phyloP scores from a whole-genome alignment of 2,797 vertebrate genomes.

The Rallus crepitans region DNA sequence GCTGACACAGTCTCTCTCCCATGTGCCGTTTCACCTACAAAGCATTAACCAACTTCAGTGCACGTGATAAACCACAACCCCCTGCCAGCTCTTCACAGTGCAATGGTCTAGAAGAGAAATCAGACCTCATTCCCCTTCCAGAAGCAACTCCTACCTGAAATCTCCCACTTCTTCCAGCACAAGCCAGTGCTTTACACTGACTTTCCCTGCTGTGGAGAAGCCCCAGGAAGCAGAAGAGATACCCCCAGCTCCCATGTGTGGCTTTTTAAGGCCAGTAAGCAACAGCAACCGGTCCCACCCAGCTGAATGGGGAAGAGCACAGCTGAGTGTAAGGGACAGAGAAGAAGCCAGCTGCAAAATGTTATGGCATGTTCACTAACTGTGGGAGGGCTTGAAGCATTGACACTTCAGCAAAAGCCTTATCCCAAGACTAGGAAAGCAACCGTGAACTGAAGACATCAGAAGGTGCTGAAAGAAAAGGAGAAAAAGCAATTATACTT shows the following conservation, averaged over 20 bases:
- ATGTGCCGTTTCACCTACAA: neutral
- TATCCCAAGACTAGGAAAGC: neutral
- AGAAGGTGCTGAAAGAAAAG: neutral
- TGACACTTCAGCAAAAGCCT: neutral
- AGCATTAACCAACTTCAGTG: neutral
- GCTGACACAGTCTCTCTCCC: neutral
- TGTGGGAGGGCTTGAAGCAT: neutral
- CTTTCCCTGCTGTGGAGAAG: neutral
- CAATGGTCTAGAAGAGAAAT: neutral
- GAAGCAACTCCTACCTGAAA: neutral
- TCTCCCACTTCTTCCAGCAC: neutral
- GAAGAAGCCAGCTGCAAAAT: neutral
- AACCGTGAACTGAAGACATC: neutral
- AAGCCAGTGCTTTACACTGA: neutral
- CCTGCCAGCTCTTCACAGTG: accelerated
- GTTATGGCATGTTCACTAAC: neutral
- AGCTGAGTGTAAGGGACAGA: neutral
- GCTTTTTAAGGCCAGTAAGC: neutral
- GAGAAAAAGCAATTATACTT: neutral
- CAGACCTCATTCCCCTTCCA: accelerated
- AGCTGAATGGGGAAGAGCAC: neutral
- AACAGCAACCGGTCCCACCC: neutral
- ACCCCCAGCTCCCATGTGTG: neutral
- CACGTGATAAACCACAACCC: neutral
- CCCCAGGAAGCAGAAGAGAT: neutral